Base-by-base conservation (phyloP, 2,888 invertebrate genomes). In the Kryphioiulus occultus region DNA sequence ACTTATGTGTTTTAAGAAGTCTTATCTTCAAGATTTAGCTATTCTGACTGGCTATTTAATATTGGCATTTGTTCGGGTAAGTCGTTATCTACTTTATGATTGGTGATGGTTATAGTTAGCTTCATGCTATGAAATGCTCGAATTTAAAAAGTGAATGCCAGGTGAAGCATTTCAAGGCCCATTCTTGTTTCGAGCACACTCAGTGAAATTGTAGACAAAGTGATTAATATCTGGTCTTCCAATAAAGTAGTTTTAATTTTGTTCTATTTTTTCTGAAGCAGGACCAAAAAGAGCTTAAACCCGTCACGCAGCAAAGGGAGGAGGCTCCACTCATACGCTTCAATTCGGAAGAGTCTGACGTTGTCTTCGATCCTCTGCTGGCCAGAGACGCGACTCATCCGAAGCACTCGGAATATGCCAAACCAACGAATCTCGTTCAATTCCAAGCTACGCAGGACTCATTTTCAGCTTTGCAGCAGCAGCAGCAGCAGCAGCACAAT, bases 281-380 rank as follows among this genome's bases (percentile, higher is more conserved):
- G 1, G 59, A 59, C 22, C 59, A 59, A 59, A 59, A n/a, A 4
- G 59, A 59, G n/a, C 44, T 10, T 15, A 39, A 5, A 10, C n/a
- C 42, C 3, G 2, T 9, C n/a, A 15, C 22, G 53, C 86, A 47
- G 59, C 19, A n/a, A 68, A 85, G 22, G 42, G 78, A 85, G 26
- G 87, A 87, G 4, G 78, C 42, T 19, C 86, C 88, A 10, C 84
- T 88, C 12, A 88, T 88, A 42, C 85, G 88, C 59, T 82, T 88
- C 35, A 88, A 88, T 47, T 78, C 87, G 0, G 88, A 88, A 7
- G 88, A 88, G 26, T 86, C 47, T 22, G 87, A 88, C 15, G 78
- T 88, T 10, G 82, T 84, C 12, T 88, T 88, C 35, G 88, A 88
- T 47, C 88, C 88, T 9, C 47, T 88, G 15, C 32, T 88, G 32